Evolutionary conservation across 1,140 invertebrate genomes (phyloP).

Genomic region (Elymnias hypermnestra): DNA sequence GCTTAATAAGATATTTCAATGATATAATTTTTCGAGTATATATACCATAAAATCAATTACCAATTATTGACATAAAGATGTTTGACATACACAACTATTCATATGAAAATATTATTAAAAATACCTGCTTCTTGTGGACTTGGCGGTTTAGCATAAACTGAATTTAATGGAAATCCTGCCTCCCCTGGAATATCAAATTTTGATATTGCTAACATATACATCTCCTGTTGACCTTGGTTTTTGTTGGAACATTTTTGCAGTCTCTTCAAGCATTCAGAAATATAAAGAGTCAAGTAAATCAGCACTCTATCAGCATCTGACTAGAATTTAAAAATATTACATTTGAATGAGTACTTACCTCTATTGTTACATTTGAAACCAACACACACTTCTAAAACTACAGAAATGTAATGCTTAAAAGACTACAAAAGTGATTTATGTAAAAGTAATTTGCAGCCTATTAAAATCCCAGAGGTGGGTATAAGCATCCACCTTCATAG

Average conservation of each 20-base stretch:
- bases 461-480: too few species aligned
- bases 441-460: too few species aligned
- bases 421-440: not conserved
- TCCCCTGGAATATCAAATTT: constrained; percentile 99
- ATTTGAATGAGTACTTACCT: too few species aligned
- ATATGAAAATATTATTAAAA: too few species aligned
- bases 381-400: not conserved
- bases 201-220: constrained; percentile 96
- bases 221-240: constrained; percentile 94
- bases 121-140: constrained; percentile 86
- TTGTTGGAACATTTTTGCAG: constrained; percentile 94
- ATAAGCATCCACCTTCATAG: too few species aligned
- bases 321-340: constrained; percentile 73
- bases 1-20: too few species aligned
- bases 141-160: constrained; percentile 95
- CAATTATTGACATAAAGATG: too few species aligned
- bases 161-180: constrained; percentile 96
- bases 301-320: constrained; percentile 96
- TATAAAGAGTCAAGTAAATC: constrained; percentile 99
- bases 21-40: too few species aligned
- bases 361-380: too few species aligned
- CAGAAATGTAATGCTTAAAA: not conserved
- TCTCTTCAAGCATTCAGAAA: constrained; percentile 98
- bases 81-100: too few species aligned
- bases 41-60: too few species aligned